These are phyloP conservation scores for Kobus ellipsiprymnus DNA, from an alignment of 2,113 vertebrate genomes.

Conservation along the genomic window DNA sequence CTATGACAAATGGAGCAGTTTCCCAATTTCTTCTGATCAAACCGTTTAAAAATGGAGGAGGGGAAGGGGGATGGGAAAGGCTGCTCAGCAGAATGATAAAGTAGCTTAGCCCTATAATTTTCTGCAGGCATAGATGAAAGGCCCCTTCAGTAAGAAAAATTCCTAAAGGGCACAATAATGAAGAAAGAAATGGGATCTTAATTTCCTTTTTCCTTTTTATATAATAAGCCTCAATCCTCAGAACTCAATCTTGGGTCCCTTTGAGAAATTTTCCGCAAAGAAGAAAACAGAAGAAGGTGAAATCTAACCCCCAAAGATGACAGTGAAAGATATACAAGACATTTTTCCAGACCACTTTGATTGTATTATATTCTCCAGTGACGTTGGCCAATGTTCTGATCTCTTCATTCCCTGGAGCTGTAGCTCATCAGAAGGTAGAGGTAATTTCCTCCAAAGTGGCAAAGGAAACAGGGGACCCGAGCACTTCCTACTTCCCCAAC, in stretches of 20 bases:
- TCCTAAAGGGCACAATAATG: neutral
- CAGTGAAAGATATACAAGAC: neutral
- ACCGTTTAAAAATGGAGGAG: neutral
- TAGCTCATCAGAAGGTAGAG: neutral
- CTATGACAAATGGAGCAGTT: neutral
- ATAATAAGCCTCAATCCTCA: neutral
- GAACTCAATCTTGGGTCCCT: neutral
- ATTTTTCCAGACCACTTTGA: neutral
- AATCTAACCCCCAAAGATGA: neutral
- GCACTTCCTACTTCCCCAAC: neutral
- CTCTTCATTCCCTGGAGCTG: neutral
- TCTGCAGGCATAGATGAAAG: conserved; percentile 13
- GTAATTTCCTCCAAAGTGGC: neutral
- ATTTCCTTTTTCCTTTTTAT: conserved; percentile 10
- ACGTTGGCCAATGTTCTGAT: neutral
- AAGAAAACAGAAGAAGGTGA: neutral
- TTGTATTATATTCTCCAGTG: neutral
- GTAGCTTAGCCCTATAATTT: neutral
- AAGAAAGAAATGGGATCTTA: neutral
- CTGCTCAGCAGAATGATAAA: neutral
- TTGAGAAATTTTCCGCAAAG: neutral
- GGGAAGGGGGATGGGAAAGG: neutral
- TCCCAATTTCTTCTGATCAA: neutral
- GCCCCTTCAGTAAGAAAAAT: neutral
- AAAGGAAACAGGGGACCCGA: neutral